phyloP scores from a whole-genome alignment of 2,113 vertebrate genomes.

The Muscicapa adusta region DNA sequence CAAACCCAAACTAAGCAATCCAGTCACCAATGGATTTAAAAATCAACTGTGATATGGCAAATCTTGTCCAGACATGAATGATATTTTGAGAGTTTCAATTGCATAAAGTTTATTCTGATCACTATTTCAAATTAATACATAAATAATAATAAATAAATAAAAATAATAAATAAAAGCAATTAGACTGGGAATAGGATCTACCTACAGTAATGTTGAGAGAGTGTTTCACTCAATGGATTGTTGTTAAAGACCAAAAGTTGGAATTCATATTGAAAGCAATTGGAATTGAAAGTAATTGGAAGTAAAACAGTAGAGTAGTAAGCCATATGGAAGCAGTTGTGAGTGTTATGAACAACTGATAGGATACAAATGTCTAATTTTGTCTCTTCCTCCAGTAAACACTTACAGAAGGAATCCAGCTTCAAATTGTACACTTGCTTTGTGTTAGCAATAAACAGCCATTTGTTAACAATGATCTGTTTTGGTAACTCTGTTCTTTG shows the following conservation, averaged over 20 bases:
- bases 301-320: neutral
- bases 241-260: neutral
- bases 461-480: conserved; percentile 61
- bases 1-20: neutral
- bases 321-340: conserved; percentile 38
- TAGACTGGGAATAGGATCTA: neutral
- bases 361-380: conserved; percentile 45
- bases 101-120: neutral
- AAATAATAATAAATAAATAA: too few species aligned
- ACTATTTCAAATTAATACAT: neutral
- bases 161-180: too few species aligned
- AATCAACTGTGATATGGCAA: neutral
- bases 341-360: conserved; percentile 28
- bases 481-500: conserved; percentile 59
- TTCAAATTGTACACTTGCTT: conserved; percentile 37
- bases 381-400: conserved; percentile 51
- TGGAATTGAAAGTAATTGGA: neutral
- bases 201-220: neutral
- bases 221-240: neutral
- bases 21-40: neutral
- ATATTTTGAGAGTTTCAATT: neutral
- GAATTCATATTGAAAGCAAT: neutral
- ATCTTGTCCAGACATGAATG: neutral
- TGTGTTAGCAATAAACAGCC: conserved; percentile 59
- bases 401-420: conserved; percentile 34